Conservation (phyloP, 2,888 invertebrate species). For the Nomada flava region DNA sequence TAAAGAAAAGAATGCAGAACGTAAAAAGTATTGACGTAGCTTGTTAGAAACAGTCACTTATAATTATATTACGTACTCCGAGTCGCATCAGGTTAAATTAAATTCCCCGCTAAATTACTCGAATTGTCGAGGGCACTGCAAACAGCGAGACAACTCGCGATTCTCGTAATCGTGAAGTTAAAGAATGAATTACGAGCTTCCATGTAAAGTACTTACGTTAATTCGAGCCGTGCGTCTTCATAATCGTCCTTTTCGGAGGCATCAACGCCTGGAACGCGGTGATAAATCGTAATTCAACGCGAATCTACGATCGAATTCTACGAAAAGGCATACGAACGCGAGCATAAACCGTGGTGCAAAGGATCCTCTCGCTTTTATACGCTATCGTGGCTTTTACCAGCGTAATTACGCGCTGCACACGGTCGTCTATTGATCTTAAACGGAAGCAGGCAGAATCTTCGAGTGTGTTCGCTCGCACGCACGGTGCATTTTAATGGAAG, state of each 20-base stretch:
- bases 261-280: neutral
- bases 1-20: neutral
- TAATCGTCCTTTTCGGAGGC: neutral
- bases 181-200: neutral
- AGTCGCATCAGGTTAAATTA: neutral
- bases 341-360: neutral
- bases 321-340: neutral
- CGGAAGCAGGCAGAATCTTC: slow-evolving; percentile 41
- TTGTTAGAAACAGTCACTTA: neutral
- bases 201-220: neutral
- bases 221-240: neutral
- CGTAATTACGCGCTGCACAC: slow-evolving; percentile 35
- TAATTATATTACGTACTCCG: neutral
- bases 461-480: slow-evolving; percentile 38
- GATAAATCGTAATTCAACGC: slow-evolving; percentile 6
- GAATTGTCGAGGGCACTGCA: neutral
- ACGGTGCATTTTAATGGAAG: slow-evolving; percentile 56
- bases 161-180: slow-evolving; percentile 5
- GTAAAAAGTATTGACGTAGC: neutral
- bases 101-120: neutral
- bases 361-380: slow-evolving; percentile 21
- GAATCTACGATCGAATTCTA: slow-evolving; percentile 2
- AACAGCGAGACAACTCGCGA: neutral
- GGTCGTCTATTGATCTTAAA: slow-evolving; percentile 52
- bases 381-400: neutral